Evolutionary conservation across 2,888 invertebrate genomes (phyloP).

Genomic region (Leucophenga maculata): DNA sequence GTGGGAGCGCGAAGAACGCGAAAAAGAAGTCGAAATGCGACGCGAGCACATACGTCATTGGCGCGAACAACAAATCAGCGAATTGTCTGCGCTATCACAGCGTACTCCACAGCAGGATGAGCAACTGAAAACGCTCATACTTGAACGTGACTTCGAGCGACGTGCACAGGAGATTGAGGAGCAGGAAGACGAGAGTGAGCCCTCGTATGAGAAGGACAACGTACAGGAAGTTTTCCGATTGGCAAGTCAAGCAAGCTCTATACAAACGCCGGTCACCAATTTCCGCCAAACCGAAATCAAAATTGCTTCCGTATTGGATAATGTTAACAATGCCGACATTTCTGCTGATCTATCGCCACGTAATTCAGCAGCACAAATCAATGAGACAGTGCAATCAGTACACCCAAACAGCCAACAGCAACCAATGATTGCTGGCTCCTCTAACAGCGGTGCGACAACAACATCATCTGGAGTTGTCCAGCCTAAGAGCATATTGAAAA

Average conservation of each 20-base stretch:
- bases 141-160: conserved; percentile 95
- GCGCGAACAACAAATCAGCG: conserved; percentile 90
- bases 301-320: conserved; percentile 53
- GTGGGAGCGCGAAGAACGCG: conserved; percentile 94
- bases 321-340: conserved; percentile 29
- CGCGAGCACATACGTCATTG: conserved; percentile 83
- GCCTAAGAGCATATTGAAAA: conserved; percentile 72
- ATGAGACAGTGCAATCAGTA: not conserved
- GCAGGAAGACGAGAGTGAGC: conserved; percentile 79
- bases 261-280: conserved; percentile 72
- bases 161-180: conserved; percentile 85
- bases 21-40: conserved; percentile 81
- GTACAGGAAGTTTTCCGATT: conserved; percentile 75
- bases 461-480: conserved; percentile 46
- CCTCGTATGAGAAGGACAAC: conserved; percentile 68
- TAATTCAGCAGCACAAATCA: conserved; percentile 43
- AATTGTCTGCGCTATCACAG: conserved; percentile 80
- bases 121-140: conserved; percentile 87
- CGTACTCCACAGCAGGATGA: conserved; percentile 88
- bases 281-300: conserved; percentile 71
- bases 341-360: conserved; percentile 62
- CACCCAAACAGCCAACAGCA: not conserved
- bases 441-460: conserved; percentile 24
- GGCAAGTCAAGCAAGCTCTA: conserved; percentile 71
- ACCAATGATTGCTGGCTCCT: conserved; percentile 1